Conservation (phyloP, 2,888 invertebrate species). For the Harpalus rufipes region DNA sequence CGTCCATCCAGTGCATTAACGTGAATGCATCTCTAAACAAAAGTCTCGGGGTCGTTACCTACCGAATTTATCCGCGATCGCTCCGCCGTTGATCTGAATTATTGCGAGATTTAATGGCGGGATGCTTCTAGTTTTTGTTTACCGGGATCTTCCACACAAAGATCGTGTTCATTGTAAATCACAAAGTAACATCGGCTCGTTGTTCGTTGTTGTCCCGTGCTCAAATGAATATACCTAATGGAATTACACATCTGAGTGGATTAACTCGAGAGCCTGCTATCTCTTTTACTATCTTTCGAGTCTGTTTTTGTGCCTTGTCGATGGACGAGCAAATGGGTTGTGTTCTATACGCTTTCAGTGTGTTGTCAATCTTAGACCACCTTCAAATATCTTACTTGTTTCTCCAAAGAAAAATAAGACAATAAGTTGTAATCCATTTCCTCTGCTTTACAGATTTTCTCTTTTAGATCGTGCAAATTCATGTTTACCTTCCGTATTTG, state of each 20-base stretch:
- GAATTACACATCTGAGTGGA: constrained; percentile 67
- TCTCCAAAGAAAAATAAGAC: constrained; percentile 17
- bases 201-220: constrained; percentile 40
- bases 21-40: constrained; percentile 60
- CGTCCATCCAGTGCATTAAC: constrained; percentile 52
- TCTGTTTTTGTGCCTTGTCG: constrained; percentile 58
- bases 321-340: constrained; percentile 48
- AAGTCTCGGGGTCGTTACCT: constrained; percentile 60
- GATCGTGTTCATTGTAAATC: constrained; percentile 64
- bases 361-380: constrained; percentile 48
- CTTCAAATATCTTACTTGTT: constrained; percentile 41
- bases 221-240: constrained; percentile 67
- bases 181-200: constrained; percentile 59
- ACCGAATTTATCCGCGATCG: constrained; percentile 55
- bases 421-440: constrained; percentile 22
- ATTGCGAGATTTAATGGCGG: constrained; percentile 66
- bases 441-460: background rate
- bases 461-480: background rate
- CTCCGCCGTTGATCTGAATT: constrained; percentile 62
- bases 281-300: constrained; percentile 59
- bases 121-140: constrained; percentile 52
- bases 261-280: constrained; percentile 50
- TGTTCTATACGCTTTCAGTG: constrained; percentile 43
- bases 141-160: constrained; percentile 60
- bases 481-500: too few species aligned